These are phyloP conservation scores for Quadroppia sp. DNA, from an alignment of 2,888 invertebrate species.

Conservation along the genomic window DNA sequence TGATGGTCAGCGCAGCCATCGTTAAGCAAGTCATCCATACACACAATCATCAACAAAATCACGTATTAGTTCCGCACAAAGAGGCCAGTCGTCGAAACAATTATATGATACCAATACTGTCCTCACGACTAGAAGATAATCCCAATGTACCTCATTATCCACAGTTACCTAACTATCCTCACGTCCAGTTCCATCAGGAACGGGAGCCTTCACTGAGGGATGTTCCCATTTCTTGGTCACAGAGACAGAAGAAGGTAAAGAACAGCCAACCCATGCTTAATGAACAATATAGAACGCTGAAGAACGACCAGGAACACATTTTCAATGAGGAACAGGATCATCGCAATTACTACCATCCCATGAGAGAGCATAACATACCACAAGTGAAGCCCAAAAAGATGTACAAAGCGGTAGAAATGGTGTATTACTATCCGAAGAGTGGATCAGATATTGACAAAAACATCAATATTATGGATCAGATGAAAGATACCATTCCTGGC, in stretches of 20 bases:
- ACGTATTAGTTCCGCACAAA: not conserved
- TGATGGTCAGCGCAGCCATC: constrained; percentile 22
- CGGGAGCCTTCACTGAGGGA: not conserved
- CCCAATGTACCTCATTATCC: not conserved
- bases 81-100: not conserved
- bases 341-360: not conserved
- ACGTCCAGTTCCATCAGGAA: not conserved
- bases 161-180: not conserved
- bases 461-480: not conserved
- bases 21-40: not conserved
- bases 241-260: no score
- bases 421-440: constrained; percentile 7
- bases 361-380: no score
- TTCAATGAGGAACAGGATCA: not conserved
- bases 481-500: constrained; percentile 5
- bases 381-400: constrained; percentile 30
- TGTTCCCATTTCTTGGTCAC: no score
- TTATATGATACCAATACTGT: not conserved
- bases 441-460: not conserved
- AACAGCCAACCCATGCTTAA: no score
- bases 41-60: not conserved
- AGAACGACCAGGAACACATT: no score
- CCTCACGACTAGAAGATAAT: not conserved
- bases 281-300: no score
- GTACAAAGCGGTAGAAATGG: constrained; percentile 19